phyloP scores from a whole-genome alignment of 2,888 invertebrate genomes.

The Sinhomidia bicolor region DNA sequence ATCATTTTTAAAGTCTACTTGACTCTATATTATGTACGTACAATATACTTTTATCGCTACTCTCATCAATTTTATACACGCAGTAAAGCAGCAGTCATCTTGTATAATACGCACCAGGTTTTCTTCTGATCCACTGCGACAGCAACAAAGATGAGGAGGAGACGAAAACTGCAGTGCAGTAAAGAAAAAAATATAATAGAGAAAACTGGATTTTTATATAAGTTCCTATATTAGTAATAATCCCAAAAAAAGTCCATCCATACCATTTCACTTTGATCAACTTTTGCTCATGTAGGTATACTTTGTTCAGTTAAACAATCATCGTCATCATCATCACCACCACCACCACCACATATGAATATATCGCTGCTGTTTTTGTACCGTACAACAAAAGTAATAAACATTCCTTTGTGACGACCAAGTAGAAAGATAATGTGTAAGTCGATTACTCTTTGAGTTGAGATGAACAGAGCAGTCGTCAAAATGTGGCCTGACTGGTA shows the following conservation, averaged over 20 bases:
- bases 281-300: neutral
- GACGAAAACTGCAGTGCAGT: neutral
- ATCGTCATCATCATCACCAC: no score
- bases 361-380: conserved; percentile 12
- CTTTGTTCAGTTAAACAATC: no score
- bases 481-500: conserved; percentile 29
- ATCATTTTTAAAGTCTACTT: neutral
- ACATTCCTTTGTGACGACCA: conserved; percentile 47
- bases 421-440: conserved; percentile 4
- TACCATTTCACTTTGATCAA: conserved; percentile 15
- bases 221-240: neutral
- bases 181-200: no score
- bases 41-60: conserved; percentile 25
- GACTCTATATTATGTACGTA: no score
- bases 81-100: conserved; percentile 38
- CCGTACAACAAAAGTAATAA: conserved; percentile 28
- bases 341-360: no score
- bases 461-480: neutral
- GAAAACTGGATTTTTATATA: conserved; percentile 58
- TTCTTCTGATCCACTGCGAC: conserved; percentile 32
- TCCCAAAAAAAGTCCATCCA: neutral
- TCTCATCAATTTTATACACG: conserved; percentile 25
- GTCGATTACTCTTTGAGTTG: conserved; percentile 21
- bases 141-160: neutral
- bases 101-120: conserved; percentile 29